Conservation (phyloP, 2,888 invertebrate genomes). For the Tachina grossa region DNA sequence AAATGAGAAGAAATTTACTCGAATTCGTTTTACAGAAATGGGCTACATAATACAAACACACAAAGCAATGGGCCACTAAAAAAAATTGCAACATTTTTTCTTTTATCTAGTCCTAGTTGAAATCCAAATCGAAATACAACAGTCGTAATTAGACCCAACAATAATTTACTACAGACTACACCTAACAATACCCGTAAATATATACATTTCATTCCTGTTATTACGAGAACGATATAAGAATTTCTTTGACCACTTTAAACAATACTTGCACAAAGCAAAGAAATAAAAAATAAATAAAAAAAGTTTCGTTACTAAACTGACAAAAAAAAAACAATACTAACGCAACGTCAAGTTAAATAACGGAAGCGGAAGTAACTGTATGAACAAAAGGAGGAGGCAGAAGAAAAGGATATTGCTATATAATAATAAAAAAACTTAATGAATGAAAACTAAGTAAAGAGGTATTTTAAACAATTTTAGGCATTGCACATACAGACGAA, state of each 20-base stretch:
- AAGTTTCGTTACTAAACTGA: neutral
- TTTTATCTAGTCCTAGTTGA: too few species aligned
- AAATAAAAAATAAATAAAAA: conserved; percentile 13
- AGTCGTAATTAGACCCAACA: too few species aligned
- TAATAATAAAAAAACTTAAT: neutral
- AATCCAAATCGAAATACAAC: neutral
- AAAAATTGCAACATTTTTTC: too few species aligned
- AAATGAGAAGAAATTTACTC: too few species aligned
- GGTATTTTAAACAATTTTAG: conserved; percentile 62
- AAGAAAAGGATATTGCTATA: neutral
- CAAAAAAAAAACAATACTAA: neutral
- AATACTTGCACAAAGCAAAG: conserved; percentile 4
- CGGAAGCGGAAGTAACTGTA: conserved; percentile 68
- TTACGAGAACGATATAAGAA: neutral
- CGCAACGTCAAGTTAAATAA: conserved; percentile 62
- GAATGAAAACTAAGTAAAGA: conserved; percentile 23
- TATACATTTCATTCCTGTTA: neutral
- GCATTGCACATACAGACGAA: conserved; percentile 39
- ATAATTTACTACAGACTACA: neutral
- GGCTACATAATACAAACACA: too few species aligned
- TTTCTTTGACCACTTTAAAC: conserved; percentile 46
- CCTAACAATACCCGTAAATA: neutral
- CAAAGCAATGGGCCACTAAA: too few species aligned
- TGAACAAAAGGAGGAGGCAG: conserved; percentile 28
- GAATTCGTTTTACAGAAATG: too few species aligned